Conservation (phyloP, 2,888 invertebrate species). For the Dyspetes luteomarginatus region DNA sequence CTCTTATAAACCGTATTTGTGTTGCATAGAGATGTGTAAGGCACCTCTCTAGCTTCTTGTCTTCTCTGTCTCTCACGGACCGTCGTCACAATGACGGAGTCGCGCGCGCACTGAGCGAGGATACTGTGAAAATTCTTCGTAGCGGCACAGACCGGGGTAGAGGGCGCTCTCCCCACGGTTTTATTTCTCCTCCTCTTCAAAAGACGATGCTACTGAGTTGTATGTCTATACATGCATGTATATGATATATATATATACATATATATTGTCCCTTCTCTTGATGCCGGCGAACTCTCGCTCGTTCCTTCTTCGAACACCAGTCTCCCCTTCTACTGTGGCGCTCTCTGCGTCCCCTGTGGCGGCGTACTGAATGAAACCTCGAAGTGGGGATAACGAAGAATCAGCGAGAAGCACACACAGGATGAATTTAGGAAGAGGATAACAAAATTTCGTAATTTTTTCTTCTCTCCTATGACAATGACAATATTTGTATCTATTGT, state of each 20-base stretch:
- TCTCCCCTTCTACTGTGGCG: conserved; percentile 29
- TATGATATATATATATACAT: neutral
- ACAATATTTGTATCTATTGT: neutral
- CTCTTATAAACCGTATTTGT: neutral
- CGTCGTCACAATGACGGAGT: conserved; percentile 52
- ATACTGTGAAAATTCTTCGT: conserved; percentile 28
- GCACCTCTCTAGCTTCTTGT: conserved; percentile 11
- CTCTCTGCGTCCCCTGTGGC: conserved; percentile 44
- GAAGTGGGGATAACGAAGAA: conserved; percentile 17
- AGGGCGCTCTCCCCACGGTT: conserved; percentile 12
- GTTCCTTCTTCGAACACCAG: conserved; percentile 1
- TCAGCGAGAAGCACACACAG: neutral
- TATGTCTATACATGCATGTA: neutral
- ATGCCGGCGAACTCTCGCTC: conserved; percentile 6
- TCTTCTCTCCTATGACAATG: neutral
- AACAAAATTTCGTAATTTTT: conserved; percentile 16
- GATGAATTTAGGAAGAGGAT: no score
- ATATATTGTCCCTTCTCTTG: neutral
- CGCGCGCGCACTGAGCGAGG: conserved; percentile 54
- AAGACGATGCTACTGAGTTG: neutral
- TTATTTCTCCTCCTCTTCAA: neutral
- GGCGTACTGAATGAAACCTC: conserved; percentile 31
- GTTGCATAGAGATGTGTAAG: neutral
- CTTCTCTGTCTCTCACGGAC: conserved; percentile 22
- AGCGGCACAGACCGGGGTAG: conserved; percentile 29